Percentiles rank a stretch among this genome's conserved stretches.
Evolutionary conservation across 2,888 invertebrate species (phyloP).

Genomic region (Caenorhabditis becei): DNA sequence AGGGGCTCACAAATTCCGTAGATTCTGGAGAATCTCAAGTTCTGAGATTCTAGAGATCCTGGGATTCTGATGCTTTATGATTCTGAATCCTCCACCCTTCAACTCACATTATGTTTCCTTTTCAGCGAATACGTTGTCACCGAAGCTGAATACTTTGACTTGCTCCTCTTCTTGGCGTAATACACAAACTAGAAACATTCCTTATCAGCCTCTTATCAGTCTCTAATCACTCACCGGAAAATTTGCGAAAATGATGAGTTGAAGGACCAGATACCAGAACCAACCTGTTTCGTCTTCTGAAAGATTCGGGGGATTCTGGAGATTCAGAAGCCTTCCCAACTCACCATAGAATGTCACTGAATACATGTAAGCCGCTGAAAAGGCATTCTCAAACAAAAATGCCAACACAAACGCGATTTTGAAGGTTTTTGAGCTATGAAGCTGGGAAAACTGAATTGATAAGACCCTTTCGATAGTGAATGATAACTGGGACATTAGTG

Average conservation of each 20-base stretch:
- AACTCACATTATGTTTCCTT: slow-evolving; percentile 48
- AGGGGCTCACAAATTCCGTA: too few species aligned
- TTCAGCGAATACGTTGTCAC: slow-evolving; percentile 47
- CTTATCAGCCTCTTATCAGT: background rate
- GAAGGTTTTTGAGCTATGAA: slow-evolving; percentile 13
- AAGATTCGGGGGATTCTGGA: background rate
- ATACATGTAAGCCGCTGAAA: slow-evolving; percentile 19
- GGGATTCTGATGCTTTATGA: too few species aligned
- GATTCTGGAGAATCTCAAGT: too few species aligned
- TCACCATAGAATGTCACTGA: slow-evolving; percentile 12
- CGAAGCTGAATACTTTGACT: slow-evolving; percentile 32
- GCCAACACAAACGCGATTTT: slow-evolving; percentile 8
- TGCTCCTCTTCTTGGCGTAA: slow-evolving; percentile 36
- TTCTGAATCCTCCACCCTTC: too few species aligned
- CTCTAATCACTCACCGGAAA: slow-evolving; percentile 31
- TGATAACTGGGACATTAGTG: slow-evolving; percentile 23
- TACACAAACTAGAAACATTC: slow-evolving; percentile 33
- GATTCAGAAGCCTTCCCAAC: background rate
- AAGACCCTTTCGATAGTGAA: slow-evolving; percentile 43
- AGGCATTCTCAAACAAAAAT: slow-evolving; percentile 4
- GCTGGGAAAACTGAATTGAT: slow-evolving; percentile 22
- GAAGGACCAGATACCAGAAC: slow-evolving; percentile 29
- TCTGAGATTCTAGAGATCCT: too few species aligned
- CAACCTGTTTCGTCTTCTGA: slow-evolving; percentile 19
- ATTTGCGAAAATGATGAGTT: slow-evolving; percentile 18